Evolutionary conservation across 2,888 invertebrate species (phyloP).

Genomic region (Julus scandinavius): DNA sequence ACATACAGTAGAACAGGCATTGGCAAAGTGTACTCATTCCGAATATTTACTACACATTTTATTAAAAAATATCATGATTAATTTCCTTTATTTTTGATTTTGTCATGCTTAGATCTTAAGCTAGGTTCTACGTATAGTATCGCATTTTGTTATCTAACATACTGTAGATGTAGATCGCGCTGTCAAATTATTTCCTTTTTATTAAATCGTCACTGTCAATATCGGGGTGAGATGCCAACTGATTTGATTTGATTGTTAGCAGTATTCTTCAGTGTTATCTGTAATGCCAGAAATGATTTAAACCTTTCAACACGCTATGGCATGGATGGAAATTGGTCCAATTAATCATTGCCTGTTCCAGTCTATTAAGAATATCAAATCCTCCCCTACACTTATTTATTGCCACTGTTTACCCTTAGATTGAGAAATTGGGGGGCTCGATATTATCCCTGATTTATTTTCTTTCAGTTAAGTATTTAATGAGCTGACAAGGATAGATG

Average conservation of each 20-base stretch:
- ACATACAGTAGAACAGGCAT: not conserved
- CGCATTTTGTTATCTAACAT: not conserved
- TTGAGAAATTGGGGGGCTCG: constrained; percentile 9
- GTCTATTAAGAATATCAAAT: not conserved
- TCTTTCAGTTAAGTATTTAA: not conserved
- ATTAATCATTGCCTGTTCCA: constrained; percentile 37
- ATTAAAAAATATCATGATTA: not conserved
- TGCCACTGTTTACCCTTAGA: constrained; percentile 12
- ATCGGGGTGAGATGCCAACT: constrained; percentile 16
- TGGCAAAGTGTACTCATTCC: too few species aligned
- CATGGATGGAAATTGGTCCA: constrained; percentile 15
- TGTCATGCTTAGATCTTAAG: not conserved
- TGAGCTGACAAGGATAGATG: not conserved
- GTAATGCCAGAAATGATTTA: constrained; percentile 47
- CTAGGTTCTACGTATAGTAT: not conserved
- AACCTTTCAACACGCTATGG: not conserved
- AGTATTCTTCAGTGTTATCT: not conserved
- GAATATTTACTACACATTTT: too few species aligned
- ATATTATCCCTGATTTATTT: not conserved
- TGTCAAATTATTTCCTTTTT: constrained; percentile 32
- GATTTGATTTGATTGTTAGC: constrained; percentile 48
- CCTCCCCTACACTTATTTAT: not conserved
- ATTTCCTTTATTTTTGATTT: not conserved
- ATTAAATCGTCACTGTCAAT: constrained; percentile 30
- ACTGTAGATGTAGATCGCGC: not conserved